Percentiles rank a stretch among this genome's conserved stretches.
phyloP scores from a whole-genome alignment of 2,888 invertebrate species.

The Machimus rusticus region DNA sequence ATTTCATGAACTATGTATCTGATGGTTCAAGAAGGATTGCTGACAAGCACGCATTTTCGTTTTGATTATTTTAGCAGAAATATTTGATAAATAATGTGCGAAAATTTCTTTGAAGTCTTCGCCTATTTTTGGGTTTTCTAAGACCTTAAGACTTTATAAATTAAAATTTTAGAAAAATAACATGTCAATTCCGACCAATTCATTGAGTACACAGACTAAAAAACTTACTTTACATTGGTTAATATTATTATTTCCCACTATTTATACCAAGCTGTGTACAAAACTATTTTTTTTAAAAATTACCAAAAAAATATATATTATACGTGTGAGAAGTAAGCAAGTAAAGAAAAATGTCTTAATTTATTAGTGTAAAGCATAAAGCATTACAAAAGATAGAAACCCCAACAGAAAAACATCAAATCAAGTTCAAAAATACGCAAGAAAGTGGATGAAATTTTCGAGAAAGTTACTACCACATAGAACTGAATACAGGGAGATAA shows the following conservation, averaged over 20 bases:
- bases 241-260: not conserved
- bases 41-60: no score
- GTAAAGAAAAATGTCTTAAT: not conserved
- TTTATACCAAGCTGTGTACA: not conserved
- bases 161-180: not conserved
- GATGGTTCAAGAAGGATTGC: no score
- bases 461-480: not conserved
- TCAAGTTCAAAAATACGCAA: not conserved
- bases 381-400: constrained; percentile 28
- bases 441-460: not conserved
- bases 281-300: not conserved
- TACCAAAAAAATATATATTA: not conserved
- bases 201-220: not conserved
- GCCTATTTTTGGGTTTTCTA: not conserved
- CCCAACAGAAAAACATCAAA: constrained; percentile 41
- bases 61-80: no score
- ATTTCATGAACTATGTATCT: no score
- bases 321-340: not conserved
- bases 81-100: no score
- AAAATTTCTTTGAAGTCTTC: no score
- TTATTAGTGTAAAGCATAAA: constrained; percentile 36
- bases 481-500: not conserved
- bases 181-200: not conserved
- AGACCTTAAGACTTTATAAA: no score
- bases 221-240: constrained; percentile 2